Evolutionary conservation across 2,797 vertebrate species (phyloP), one percentile per base, ranked within the genome.

Genomic region (Scyliorhinus canicula): DNA sequence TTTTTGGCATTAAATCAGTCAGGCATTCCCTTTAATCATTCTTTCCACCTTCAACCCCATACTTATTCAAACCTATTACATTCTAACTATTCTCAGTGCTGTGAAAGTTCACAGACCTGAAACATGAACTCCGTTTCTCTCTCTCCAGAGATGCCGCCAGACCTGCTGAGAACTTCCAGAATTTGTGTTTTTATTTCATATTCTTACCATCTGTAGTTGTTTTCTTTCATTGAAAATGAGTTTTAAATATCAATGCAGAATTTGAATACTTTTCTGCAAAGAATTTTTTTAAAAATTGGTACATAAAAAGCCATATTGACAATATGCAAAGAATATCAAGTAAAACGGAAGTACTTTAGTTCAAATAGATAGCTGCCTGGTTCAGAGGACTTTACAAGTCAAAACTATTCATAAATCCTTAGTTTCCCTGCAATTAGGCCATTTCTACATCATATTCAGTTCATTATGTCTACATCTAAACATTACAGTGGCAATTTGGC

Each of bases 311-410:
- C 77, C 40, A 82, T 24, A 44, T 82, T 82, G 77, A 82, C 79
- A 82, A 82, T 24, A 47, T 82, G 21, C 44, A 24, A 47, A 26
- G 44, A 82, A 47, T 47, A 82, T 9, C 55, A 90, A 90, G 55
- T 90, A n/a, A 90, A 90, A 90, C n/a, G 86, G 35, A 90, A 90
- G n/a, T 55, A 21, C 55, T n/a, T 90, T 90, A 31, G 5, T n/a
- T 16, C 79, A 90, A 90, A 60, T n/a, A 63, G 35, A 28, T 40
- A 8, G 63, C 57, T n/a, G 35, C 19, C 86, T 57, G 35, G 31
- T 57, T 88, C 52, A 88, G 52, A n/a, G 4, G 0, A 19, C 55
- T 63, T 16, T 90, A 63, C 57, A 57, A 90, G 60, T 90, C 31
- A 90, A 35, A 90, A 60, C 31, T 16, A 60, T 35, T 90, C 31